A percentile compares a stretch with the other conserved stretches of the same genome.
These are phyloP conservation scores for Phoronis australis DNA, from an alignment of 2,888 invertebrate species.

Conservation along the genomic window DNA sequence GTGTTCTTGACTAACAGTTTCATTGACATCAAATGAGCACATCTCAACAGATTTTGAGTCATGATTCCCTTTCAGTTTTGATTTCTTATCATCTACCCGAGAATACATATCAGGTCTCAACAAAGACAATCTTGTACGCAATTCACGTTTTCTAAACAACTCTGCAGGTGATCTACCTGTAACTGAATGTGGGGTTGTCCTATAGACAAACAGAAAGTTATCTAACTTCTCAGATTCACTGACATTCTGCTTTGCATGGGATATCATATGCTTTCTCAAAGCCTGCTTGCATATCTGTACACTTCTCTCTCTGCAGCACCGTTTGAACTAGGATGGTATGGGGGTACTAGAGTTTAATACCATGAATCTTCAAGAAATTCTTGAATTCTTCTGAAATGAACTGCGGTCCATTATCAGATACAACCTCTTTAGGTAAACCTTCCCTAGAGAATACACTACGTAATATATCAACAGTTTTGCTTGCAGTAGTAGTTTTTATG, in stretches of 20 bases:
- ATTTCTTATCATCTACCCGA: neutral
- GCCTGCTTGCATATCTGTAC: no score
- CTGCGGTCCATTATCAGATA: slow-evolving; percentile 7
- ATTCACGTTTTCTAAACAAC: slow-evolving; percentile 1
- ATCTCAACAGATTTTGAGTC: neutral
- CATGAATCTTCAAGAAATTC: slow-evolving; percentile 3
- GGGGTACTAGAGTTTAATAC: slow-evolving; percentile 3
- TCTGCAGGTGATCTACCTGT: slow-evolving; percentile 1
- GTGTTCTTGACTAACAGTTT: neutral
- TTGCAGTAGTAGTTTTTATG: slow-evolving; percentile 1
- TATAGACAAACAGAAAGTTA: slow-evolving; percentile 2
- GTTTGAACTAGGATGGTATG: slow-evolving; percentile 4
- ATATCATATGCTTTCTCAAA: no score
- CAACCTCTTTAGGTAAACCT: slow-evolving; percentile 2
- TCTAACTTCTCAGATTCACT: neutral
- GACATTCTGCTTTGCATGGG: no score
- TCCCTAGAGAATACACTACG: slow-evolving; percentile 1
- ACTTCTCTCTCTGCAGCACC: slow-evolving; percentile 1
- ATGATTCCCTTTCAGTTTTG: neutral
- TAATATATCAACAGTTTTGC: neutral
- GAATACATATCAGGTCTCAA: neutral
- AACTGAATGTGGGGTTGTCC: slow-evolving; percentile 1
- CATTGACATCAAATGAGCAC: neutral
- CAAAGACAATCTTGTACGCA: neutral
- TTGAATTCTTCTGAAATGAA: slow-evolving; percentile 2